Evolutionary conservation across 2,888 invertebrate species (phyloP), one percentile per base, ranked within the genome.

Genomic region (Odontothrips loti): DNA sequence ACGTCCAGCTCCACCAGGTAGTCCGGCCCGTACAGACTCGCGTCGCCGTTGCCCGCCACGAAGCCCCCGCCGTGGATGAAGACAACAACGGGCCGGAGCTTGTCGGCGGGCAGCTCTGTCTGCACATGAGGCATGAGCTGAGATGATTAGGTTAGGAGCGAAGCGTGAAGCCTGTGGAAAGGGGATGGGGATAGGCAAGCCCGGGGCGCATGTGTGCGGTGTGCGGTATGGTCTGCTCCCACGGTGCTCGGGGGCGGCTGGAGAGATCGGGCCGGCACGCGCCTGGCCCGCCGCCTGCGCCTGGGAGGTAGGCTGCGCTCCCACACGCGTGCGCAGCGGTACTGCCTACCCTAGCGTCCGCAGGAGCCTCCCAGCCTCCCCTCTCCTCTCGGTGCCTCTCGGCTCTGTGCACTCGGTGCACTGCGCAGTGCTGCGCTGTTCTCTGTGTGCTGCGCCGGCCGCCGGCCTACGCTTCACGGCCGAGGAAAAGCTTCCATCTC

Each of bases 11-110:
- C 27, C 27, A 75, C 27, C 23, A 75, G 27, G 68, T 27, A 75
- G 68, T 75, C 68, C 27, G 68, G 27, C 23, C 68, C 68, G 68
- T 75, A 75, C 23, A 75, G 68, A 27, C 68, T 75, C 68, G 9
- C 23, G 27, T 75, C 68, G 68, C 68, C 68, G 68, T 75, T 75
- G 68, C 68, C 68, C 68, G 68, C 68, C 11, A 75, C 27, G 27
- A 75, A 75, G 68, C 68, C 68, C 9, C 68, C 68, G 68, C 68
- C 68, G 68, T 75, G 68, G 68, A 75, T 23, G 68, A 75, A 75
- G 68, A 75, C 23, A 9, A 27, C 68, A 8, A 75, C 68, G 11
- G 68, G 68, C 68, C 12, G 12, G 68, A 75, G 68, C 27, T 27
- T 2, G 11, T 1, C 68, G 23, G 68, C 68, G 68, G 68, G 68